Evolutionary conservation across 2,888 invertebrate species (phyloP), one percentile per base, ranked within the genome.

Genomic region (Proisotoma minuta): DNA sequence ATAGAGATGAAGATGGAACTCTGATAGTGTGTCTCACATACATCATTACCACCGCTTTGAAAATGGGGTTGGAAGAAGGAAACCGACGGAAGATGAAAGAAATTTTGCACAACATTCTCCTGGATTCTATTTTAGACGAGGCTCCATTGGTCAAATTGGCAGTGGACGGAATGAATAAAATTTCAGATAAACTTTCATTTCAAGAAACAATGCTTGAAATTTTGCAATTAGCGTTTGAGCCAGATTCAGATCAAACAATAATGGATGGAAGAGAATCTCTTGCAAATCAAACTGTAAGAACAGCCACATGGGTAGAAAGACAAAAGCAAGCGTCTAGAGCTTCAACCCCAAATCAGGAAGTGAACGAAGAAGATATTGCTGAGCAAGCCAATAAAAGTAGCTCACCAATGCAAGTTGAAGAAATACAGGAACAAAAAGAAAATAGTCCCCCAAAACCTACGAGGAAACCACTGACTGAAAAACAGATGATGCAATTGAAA

Each of bases 141-240:
- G 58, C 62, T 48, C 56, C 59, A 18, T 10, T 65, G 12, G 40
- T 65, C 15, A 49, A 43, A 28, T 39, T 43, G 10, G 51, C 57
- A 4, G 62, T 62, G 1, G 62, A 62, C 23, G 12, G 57, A 12
- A 28, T 59, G 18, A 56, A 62, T 15, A 57, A 48, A 29, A 20
- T 61, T 34, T 49, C 62, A 12, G 62, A 59, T 2, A 4, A 24
- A 18, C 20, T 2, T 28, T 15, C 29, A 12, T 65, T 61, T 53
- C 34, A 27, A 22, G 51, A 59, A n/a, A 59, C 56, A 49, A 62
- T 65, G 62, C 20, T 49, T 1, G 24, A 28, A 18, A 56, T 65
- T 28, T 34, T 65, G 15, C 59, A 65, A 56, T 47, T 57, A 54
- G n/a, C 54, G n/a, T 62, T 62, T 53, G 62, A 62, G 29, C 48